Base-by-base conservation (phyloP, 2,797 vertebrate species). In the Fistularia tabacaria region DNA sequence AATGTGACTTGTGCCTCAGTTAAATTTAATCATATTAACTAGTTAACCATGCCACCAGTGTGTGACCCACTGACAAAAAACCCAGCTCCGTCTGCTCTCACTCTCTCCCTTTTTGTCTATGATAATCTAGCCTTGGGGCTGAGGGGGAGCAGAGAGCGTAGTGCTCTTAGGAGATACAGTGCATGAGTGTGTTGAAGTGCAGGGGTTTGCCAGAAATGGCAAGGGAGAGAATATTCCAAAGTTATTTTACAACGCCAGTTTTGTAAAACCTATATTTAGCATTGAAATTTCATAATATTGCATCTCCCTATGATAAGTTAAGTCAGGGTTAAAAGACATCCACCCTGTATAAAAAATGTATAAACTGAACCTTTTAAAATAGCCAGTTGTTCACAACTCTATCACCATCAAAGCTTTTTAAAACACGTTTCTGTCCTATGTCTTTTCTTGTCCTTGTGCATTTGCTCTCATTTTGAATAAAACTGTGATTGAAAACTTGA, bases 11-110 rank as follows among this genome's bases (percentile, higher is more conserved):
- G 79, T 88, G 80, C 79, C 79, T 85, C 74, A 76, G 77, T 74
- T 85, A 77, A 84, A 90, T 85, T 70, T 85, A 87, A 88, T 89
- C 85, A 83, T 83, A 80, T 90, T 86, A 88, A 81, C 74, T 83
- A 75, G 83, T 85, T 88, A 86, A 86, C 82, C 82, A 71, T 77
- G 80, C 73, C 65, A 62, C 72, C 65, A 79, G 79, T 43, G 62
- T 81, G 77, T 82, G 80, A 86, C 84, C 80, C 73, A 81, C 71
- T 82, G 75, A 83, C 71, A 86, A 69, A 46, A 84, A 77, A 56
- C 14, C 54, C 9, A 57, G 72, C 71, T 61, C 54, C 49, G 54
- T 73, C 59, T 74, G 62, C 66, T 62, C 54, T 46, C 36, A 6
- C 46, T 57, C 51, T 36, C 57, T 46, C 51, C 57, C 62, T 66